These are phyloP conservation scores for Intellagama lesueurii DNA, from an alignment of 2,797 vertebrate species.

Conservation along the genomic window DNA sequence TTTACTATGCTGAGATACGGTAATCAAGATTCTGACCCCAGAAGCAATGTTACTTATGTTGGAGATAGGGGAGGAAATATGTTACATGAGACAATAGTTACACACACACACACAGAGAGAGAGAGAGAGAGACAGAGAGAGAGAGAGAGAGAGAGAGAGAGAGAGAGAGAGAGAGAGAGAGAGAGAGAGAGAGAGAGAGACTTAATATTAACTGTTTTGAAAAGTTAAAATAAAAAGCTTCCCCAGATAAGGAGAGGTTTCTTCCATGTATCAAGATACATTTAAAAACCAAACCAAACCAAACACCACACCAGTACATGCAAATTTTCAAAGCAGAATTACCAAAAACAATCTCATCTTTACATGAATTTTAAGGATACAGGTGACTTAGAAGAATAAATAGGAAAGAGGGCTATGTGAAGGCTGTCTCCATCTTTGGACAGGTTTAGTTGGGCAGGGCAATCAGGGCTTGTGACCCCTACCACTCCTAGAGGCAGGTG, in stretches of 20 bases:
- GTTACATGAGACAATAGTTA: conserved; percentile 8
- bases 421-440: neutral
- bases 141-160: too few species aligned
- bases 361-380: neutral
- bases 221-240: conserved; percentile 15
- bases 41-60: conserved; percentile 7
- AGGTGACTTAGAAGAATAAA: neutral
- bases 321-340: neutral
- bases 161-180: too few species aligned
- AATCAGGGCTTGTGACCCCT: neutral
- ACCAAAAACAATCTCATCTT: neutral
- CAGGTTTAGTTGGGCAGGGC: neutral
- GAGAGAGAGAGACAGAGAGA: too few species aligned
- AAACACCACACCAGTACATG: neutral
- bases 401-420: neutral
- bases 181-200: neutral
- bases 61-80: conserved; percentile 18
- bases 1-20: neutral
- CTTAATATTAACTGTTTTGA: neutral
- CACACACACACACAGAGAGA: too few species aligned
- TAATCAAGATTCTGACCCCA: conserved; percentile 6
- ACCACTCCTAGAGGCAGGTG: too few species aligned
- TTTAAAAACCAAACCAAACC: neutral
- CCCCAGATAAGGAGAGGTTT: neutral
- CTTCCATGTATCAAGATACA: neutral